A percentile compares a stretch with the other conserved stretches of the same genome.
Evolutionary conservation across 2,113 vertebrate species (phyloP).

Genomic region (Microtus oregoni): DNA sequence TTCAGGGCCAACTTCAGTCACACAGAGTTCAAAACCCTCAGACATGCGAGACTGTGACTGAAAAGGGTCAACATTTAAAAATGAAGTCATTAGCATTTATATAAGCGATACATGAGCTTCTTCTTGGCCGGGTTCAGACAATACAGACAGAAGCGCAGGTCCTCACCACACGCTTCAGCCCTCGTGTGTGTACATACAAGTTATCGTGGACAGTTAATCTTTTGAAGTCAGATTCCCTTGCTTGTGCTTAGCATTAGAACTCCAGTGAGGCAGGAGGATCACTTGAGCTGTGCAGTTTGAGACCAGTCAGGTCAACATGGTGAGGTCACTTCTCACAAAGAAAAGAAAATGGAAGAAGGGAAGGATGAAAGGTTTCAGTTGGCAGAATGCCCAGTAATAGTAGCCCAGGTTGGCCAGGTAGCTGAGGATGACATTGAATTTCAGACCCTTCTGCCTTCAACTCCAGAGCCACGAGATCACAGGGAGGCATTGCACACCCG

Average conservation of each 20-base stretch:
- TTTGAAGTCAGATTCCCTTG: neutral
- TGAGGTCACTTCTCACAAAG: neutral
- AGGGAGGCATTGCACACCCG: neutral
- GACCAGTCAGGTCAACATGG: neutral
- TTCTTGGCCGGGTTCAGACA: slow-evolving; percentile 61
- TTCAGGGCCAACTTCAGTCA: neutral
- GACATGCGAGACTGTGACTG: neutral
- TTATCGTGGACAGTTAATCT: neutral
- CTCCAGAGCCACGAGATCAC: neutral
- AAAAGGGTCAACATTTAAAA: neutral
- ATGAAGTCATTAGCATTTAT: slow-evolving; percentile 18
- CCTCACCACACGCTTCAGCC: neutral
- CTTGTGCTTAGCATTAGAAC: neutral
- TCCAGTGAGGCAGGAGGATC: neutral
- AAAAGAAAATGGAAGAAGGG: neutral
- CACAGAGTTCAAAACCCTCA: neutral
- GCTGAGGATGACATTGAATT: neutral
- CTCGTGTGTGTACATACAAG: neutral
- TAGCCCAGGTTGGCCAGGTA: neutral
- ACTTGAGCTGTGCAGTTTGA: neutral
- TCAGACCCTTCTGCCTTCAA: neutral
- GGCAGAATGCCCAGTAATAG: neutral
- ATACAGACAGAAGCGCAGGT: slow-evolving; percentile 25
- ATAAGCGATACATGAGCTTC: slow-evolving; percentile 51
- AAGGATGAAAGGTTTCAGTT: neutral